Evolutionary conservation across 2,113 vertebrate species (phyloP).

Genomic region (Acinonyx jubatus): DNA sequence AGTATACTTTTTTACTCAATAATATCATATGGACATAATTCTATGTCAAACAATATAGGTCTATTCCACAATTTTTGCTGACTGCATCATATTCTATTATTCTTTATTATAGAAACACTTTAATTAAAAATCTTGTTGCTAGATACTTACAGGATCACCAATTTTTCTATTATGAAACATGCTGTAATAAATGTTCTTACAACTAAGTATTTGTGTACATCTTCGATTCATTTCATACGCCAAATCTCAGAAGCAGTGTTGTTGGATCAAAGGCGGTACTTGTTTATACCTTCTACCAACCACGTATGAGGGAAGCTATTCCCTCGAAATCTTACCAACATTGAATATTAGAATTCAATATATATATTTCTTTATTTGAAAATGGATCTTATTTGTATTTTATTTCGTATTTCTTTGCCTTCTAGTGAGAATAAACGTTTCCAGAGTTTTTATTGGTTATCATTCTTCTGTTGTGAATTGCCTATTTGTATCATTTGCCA

Average conservation of each 20-base stretch:
- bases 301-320: background rate
- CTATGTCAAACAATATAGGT: background rate
- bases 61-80: background rate
- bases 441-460: background rate
- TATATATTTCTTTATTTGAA: background rate
- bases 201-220: background rate
- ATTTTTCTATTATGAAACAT: background rate
- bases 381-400: background rate
- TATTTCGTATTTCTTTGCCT: conserved; percentile 16
- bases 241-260: background rate
- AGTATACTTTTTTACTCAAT: background rate
- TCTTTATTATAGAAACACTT: background rate
- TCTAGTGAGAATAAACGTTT: background rate
- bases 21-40: background rate
- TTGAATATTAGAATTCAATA: background rate
- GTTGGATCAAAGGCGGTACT: background rate
- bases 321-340: background rate
- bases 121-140: background rate
- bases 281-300: background rate
- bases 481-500: background rate
- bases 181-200: background rate
- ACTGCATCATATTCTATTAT: background rate
- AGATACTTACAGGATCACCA: background rate
- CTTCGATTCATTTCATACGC: conserved; percentile 17
- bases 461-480: background rate